Base-by-base conservation (phyloP, 1,140 invertebrate genomes). In the Doryteuthis pealeii region DNA sequence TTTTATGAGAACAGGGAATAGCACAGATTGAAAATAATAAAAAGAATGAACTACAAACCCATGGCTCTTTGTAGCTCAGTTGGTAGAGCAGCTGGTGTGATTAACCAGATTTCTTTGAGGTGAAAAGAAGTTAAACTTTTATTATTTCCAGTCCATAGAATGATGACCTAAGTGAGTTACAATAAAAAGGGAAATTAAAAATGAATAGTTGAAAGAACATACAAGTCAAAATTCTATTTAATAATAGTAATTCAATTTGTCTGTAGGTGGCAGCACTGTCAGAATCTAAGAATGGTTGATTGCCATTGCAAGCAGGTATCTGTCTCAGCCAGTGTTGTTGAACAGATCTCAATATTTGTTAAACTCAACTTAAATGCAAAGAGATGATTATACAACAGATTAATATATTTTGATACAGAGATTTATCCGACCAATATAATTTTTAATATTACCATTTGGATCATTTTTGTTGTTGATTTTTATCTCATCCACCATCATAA, bases 321-420 rank as follows among this genome's bases (percentile, higher is more conserved):
- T 62, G 54, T 62, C 54, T 62, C 54, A 62, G 54, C 54, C 54
- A 62, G 54, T 22, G 54, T 14, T 6, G 54, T 62, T 62, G 54
- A 62, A 62, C 54, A 62, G 54, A 62, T 22, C 54, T 62, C 54
- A 62, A 6, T 62, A 62, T 62, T 62, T 22, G 54, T n/a, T 62
- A 22, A 15, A 28, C 18, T 62, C 26, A n/a, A n/a, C 5, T 22
- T 22, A 22, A 62, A 6, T n/a, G 6, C 18, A 62, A 12, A 62
- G 5, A 62, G 26, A 62, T 22, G 26, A 28, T n/a, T 62, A 62
- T 62, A 62, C 54, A 62, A 62, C 18, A 62, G 6, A 58, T 26
- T 1, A 12, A 62, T 62, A 62, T 62, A 62, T 62, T 62, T 62
- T 62, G 54, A 62, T 62, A 62, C 54, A 62, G 12, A 62, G 26